Percentiles rank a stretch among this genome's conserved stretches.
Conservation (phyloP, 2,113 vertebrate genomes). For the Gallinago jamesoni region DNA sequence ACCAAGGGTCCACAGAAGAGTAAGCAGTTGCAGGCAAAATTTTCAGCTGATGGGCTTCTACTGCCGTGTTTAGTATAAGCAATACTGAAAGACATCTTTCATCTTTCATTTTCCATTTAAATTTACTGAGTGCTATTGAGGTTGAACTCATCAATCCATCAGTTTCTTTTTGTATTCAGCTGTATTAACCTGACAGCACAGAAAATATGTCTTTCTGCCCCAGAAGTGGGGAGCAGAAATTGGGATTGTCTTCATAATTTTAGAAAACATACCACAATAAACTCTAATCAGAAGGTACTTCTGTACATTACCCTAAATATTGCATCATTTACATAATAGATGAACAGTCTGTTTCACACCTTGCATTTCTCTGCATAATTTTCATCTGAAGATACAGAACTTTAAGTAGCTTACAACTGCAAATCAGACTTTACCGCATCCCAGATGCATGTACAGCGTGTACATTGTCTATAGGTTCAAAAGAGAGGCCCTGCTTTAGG, state of each 20-base stretch:
- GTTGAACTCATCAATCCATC: not conserved
- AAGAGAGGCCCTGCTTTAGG: not conserved
- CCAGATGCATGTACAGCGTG: not conserved
- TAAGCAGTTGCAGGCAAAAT: not conserved
- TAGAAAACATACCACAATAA: not conserved
- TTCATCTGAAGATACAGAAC: not conserved
- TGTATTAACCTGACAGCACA: not conserved
- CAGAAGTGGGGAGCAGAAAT: not conserved
- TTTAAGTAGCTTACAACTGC: not conserved
- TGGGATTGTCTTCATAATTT: not conserved
- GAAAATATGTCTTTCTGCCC: not conserved
- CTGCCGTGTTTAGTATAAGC: not conserved
- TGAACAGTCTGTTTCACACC: not conserved
- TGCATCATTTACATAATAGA: conserved; percentile 7
- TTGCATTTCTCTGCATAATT: not conserved
- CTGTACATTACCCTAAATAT: not conserved
- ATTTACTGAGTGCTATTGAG: not conserved
- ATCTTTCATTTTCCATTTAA: not conserved
- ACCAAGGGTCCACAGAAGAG: not conserved
- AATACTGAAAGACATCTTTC: not conserved
- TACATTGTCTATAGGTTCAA: not conserved
- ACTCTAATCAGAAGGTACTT: not conserved
- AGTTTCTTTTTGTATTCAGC: not conserved
- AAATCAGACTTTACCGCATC: not conserved
- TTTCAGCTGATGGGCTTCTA: not conserved